Evolutionary conservation across 1,140 invertebrate genomes (phyloP), one percentile per base, ranked within the genome.

Genomic region (Calycopis cecrops): DNA sequence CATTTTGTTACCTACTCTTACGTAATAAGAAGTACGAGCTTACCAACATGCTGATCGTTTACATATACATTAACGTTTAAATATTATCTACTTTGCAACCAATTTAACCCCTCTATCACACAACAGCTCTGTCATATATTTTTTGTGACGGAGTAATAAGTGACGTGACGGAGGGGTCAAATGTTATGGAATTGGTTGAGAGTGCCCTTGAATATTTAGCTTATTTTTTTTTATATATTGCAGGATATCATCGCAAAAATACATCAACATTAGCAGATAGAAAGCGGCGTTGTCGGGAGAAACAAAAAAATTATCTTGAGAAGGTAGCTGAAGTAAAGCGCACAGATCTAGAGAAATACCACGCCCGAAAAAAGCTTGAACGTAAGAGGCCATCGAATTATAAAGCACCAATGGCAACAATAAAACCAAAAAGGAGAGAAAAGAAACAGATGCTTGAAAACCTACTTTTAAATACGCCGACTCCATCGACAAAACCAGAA

Each of bases 321-420:
- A 56, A 56, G 21, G 35, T 56, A 38, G 54, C 54, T 48, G 54
- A 38, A 48, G 10, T 49, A 35, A 56, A 40, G 33, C 47, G 54
- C 14, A 56, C 48, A 11, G 47, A 55, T 16, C 37, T 49, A 28
- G 48, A 28, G 6, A 28, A 6, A 28, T 28, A 28, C 21, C 21
- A 28, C 21, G 18, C 11, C 49, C 12, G 12, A 51, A 11, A 51
- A 6, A 28, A 28, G 6, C 21, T 28, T 51, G 49, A 51, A 28
- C 49, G 37, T 11, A 16, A 34, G 35, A 40, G 18, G 38, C 38
- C 37, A 52, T 42, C 51, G 4, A 53, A 53, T 33, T 35, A 10
- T 28, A 9, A 53, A 53, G 38, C 51, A 35, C 40, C 21, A 28
- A 28, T 53, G 51, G 51, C 51, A 52, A 52, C 16, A 33, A 53